Base-by-base conservation (phyloP, 2,797 vertebrate genomes). In the Kryptolebias ocellatus region DNA sequence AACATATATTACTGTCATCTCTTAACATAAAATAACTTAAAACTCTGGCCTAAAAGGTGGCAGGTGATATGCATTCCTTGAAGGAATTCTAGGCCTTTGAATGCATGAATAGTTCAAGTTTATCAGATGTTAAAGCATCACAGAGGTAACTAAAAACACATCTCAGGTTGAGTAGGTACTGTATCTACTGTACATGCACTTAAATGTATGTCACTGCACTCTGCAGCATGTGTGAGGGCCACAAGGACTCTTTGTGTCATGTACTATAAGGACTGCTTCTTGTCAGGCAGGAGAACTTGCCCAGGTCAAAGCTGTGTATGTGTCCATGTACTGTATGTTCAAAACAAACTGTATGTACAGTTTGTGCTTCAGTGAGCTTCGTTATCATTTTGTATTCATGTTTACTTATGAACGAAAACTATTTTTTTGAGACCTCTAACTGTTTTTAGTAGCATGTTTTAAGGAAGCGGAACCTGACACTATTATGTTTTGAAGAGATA, bases 261-360 rank as follows among this genome's bases (percentile, higher is more conserved):
- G 85, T 87, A 89, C 89, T 64, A 85, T 84, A 85, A 89, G 79
- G 84, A 87, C 20, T 10, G 71, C 49, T 54, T 58, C 77, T 42
- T 52, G 72, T 72, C 72, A 70, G 45, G 52, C 4, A 16, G 24
- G 27, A 70, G 58, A 76, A 68, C 64, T 5, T 24, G 28, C 55
- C 2, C 65, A 60, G 73, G 83, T 83, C 76, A 77, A 28, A 16
- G 64, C 49, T 12, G 27, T 7, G 34, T 20, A 16, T 16, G 1
- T 27, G 10, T 20, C 7, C 20, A 15, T 11, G 1, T 10, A 17
- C 9, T 53, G 28, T 24, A 17, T 44, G 16, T n/a, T 44, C 2
- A 10, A 10, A 4, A 9, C 50, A 17, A 4, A 12, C n/a, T 37
- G 7, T 17, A 39, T 10, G 49, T 39, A 39, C 37, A 39, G 37